Conservation (phyloP, 1,140 invertebrate genomes). For the Bombus breviceps region DNA sequence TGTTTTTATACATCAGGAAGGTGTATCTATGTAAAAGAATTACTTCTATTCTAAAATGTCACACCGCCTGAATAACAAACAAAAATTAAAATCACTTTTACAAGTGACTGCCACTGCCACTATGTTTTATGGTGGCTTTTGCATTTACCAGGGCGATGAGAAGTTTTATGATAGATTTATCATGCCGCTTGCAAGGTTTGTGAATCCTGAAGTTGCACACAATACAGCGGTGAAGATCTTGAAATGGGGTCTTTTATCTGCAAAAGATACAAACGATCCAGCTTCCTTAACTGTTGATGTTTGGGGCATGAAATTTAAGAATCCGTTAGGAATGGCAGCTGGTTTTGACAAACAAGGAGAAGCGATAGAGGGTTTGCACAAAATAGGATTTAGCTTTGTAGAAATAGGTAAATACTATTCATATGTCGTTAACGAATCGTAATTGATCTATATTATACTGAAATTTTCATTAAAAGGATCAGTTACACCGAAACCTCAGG, state of each 20-base stretch:
- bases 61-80: slow-evolving; percentile 59
- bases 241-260: slow-evolving; percentile 89
- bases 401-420: slow-evolving; percentile 90
- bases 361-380: slow-evolving; percentile 91
- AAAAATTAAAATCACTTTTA: slow-evolving; percentile 76
- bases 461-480: slow-evolving; percentile 82
- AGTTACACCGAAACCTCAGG: slow-evolving; percentile 95
- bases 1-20: neutral
- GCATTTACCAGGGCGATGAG: slow-evolving; percentile 88
- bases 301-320: slow-evolving; percentile 89
- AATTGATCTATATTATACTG: neutral
- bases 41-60: slow-evolving; percentile 60
- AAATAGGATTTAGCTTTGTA: slow-evolving; percentile 96
- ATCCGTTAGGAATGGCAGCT: slow-evolving; percentile 97
- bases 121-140: slow-evolving; percentile 85
- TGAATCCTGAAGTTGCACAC: slow-evolving; percentile 92
- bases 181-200: slow-evolving; percentile 87
- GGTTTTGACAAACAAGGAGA: slow-evolving; percentile 99
- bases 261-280: slow-evolving; percentile 84
- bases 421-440: neutral
- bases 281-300: slow-evolving; percentile 86
- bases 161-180: slow-evolving; percentile 89
- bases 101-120: slow-evolving; percentile 79
- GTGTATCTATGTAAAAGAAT: neutral
- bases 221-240: slow-evolving; percentile 88